A percentile compares a stretch with the other conserved stretches of the same genome.
These are phyloP conservation scores for Dolichallabes microphthalmus DNA, from an alignment of 2,113 vertebrate species.

Conservation along the genomic window DNA sequence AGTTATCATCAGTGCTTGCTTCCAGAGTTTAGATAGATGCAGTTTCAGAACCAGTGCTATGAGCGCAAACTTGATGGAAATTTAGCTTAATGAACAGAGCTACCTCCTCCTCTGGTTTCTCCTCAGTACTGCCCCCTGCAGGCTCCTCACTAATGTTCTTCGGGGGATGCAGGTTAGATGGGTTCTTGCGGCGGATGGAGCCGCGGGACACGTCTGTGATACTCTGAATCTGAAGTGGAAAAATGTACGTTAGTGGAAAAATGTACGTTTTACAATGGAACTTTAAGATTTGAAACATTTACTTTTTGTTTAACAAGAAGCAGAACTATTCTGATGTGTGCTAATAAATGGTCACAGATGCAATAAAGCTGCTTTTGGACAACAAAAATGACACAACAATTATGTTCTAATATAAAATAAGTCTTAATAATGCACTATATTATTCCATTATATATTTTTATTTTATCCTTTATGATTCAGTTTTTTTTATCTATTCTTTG, in stretches of 20 bases:
- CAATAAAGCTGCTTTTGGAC: background rate
- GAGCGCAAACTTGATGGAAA: background rate
- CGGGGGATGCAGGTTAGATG: slow-evolving; percentile 71
- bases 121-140: slow-evolving; percentile 74
- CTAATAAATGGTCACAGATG: background rate
- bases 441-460: background rate
- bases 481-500: background rate
- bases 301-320: background rate
- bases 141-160: slow-evolving; percentile 78
- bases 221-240: slow-evolving; percentile 84
- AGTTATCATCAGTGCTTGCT: background rate
- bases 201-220: slow-evolving; percentile 94
- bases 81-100: background rate
- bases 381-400: too few relatives aligned
- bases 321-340: background rate
- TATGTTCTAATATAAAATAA: too few relatives aligned
- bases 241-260: background rate
- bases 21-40: background rate
- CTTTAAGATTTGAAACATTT: background rate
- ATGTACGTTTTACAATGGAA: background rate
- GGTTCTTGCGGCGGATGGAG: slow-evolving; percentile 92
- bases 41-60: background rate
- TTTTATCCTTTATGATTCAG: background rate
- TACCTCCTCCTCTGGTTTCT: slow-evolving; percentile 91
- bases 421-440: background rate